phyloP scores from a whole-genome alignment of 2,797 vertebrate genomes.

The Sebastes iracundus region DNA sequence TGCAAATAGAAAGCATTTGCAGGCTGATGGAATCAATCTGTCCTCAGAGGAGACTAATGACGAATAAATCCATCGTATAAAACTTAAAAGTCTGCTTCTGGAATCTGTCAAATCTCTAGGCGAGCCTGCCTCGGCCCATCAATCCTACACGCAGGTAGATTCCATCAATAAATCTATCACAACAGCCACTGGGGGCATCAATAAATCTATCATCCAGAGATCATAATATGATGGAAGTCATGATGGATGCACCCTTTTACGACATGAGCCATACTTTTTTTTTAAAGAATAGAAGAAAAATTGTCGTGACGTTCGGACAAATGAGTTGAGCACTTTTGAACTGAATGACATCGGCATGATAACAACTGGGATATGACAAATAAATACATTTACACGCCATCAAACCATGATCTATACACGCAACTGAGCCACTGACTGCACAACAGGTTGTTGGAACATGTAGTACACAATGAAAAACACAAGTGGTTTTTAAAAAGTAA shows the following conservation, averaged over 20 bases:
- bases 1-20: neutral
- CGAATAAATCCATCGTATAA: conserved; percentile 49
- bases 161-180: conserved; percentile 60
- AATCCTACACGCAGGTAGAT: conserved; percentile 59
- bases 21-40: conserved; percentile 18
- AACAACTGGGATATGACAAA: conserved; percentile 50
- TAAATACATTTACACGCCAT: conserved; percentile 55
- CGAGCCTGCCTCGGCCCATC: conserved; percentile 33
- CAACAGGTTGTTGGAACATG: conserved; percentile 65
- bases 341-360: conserved; percentile 66
- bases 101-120: conserved; percentile 55
- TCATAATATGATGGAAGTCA: conserved; percentile 47
- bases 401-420: conserved; percentile 51
- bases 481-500: conserved; percentile 64
- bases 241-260: conserved; percentile 59
- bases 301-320: conserved; percentile 53
- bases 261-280: neutral
- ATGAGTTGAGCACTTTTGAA: conserved; percentile 56
- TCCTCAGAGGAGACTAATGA: conserved; percentile 22
- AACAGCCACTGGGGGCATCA: conserved; percentile 47
- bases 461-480: conserved; percentile 72
- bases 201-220: conserved; percentile 58
- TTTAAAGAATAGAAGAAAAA: neutral
- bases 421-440: conserved; percentile 52
- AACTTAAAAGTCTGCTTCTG: conserved; percentile 48